phyloP scores from a whole-genome alignment of 2,113 vertebrate species.

The Rhabdornis inornatus region DNA sequence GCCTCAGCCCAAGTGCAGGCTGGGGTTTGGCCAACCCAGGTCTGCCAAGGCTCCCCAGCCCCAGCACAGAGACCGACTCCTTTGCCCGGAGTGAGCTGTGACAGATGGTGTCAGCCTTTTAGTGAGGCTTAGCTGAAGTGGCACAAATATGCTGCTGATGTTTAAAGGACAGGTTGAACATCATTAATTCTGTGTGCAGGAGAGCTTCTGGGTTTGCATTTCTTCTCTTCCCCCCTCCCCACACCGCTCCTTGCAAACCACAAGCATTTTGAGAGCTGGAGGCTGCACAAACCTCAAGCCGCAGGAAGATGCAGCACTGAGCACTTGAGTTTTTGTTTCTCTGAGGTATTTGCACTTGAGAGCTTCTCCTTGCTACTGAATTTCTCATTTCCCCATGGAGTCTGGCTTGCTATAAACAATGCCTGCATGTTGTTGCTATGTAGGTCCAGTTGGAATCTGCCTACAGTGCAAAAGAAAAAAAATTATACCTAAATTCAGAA shows the following conservation, averaged over 20 bases:
- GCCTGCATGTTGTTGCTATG: constrained; percentile 58
- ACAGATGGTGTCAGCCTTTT: constrained; percentile 20
- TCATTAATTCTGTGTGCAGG: neutral
- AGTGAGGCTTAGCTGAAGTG: neutral
- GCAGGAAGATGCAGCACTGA: neutral
- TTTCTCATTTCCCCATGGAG: constrained; percentile 61
- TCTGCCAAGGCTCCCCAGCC: neutral
- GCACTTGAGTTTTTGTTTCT: constrained; percentile 36
- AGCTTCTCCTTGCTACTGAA: constrained; percentile 48
- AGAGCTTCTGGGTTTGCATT: neutral
- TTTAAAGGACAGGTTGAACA: constrained; percentile 29
- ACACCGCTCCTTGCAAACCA: neutral
- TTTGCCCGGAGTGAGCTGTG: neutral
- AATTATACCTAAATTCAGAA: constrained; percentile 42
- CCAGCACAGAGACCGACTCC: neutral
- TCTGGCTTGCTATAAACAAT: constrained; percentile 67
- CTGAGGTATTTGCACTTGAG: constrained; percentile 53
- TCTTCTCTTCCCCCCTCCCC: neutral
- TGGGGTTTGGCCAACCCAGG: neutral
- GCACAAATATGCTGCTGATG: neutral
- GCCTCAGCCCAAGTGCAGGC: neutral
- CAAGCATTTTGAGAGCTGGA: neutral
- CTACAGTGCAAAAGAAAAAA: constrained; percentile 53
- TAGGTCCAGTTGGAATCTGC: constrained; percentile 64
- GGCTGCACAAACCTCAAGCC: neutral